Evolutionary conservation across 2,888 invertebrate species (phyloP).

Genomic region (Agriotes lineatus): DNA sequence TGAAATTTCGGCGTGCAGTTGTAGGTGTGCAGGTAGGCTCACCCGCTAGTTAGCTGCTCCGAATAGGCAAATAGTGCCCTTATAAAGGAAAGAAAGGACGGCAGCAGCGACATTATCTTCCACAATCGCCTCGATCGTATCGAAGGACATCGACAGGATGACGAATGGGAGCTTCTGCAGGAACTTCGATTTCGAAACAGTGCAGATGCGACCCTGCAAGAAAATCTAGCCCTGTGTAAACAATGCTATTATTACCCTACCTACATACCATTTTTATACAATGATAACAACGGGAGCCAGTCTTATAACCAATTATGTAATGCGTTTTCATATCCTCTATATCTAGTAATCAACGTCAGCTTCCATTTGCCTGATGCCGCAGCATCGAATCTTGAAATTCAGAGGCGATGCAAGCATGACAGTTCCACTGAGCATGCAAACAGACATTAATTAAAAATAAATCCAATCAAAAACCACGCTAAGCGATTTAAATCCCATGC

Average conservation of each 20-base stretch:
- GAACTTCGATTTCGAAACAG: no score
- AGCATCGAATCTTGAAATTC: no score
- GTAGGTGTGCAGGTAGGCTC: conserved; percentile 59
- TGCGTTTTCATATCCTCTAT: no score
- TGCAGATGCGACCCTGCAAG: no score
- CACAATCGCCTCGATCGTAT: conserved; percentile 18
- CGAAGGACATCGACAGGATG: not conserved
- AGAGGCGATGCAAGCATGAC: conserved; percentile 40
- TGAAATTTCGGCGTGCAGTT: conserved; percentile 56
- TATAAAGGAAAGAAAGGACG: conserved; percentile 31
- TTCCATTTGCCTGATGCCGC: no score
- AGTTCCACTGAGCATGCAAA: conserved; percentile 50
- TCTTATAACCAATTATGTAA: no score
- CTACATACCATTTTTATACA: no score
- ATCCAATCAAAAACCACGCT: conserved; percentile 54
- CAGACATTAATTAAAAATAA: conserved; percentile 57
- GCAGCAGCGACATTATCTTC: conserved; percentile 27
- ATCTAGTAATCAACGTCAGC: no score
- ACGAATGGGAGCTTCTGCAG: not conserved
- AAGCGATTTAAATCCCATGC: conserved; percentile 45
- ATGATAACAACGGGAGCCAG: no score
- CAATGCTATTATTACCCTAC: no score
- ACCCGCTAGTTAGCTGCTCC: conserved; percentile 41
- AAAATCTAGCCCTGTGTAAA: no score
- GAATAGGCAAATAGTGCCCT: conserved; percentile 29